Evolutionary conservation across 2,113 vertebrate genomes (phyloP).

Genomic region (Nematolebias whitei): DNA sequence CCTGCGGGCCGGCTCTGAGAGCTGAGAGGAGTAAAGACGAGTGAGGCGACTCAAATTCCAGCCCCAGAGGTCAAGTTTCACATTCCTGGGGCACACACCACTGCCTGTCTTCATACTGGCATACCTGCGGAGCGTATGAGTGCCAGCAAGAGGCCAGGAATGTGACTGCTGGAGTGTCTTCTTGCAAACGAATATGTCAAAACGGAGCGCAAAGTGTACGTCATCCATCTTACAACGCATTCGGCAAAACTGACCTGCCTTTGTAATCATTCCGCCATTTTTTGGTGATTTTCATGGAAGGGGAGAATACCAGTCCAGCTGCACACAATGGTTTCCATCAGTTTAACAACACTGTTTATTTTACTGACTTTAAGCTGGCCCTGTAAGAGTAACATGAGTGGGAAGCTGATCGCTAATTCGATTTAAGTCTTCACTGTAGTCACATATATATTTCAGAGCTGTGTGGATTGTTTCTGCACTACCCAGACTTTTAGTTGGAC

Average conservation of each 20-base stretch:
- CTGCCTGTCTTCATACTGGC: slow-evolving; percentile 75
- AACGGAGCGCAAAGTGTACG: slow-evolving; percentile 44
- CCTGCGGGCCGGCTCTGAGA: slow-evolving; percentile 39
- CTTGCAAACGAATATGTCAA: slow-evolving; percentile 45
- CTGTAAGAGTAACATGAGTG: slow-evolving; percentile 38
- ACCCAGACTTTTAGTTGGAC: slow-evolving; percentile 1
- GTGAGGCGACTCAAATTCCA: slow-evolving; percentile 74
- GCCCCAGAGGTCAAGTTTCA: slow-evolving; percentile 77
- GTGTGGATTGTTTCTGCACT: background rate
- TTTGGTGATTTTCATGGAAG: slow-evolving; percentile 56
- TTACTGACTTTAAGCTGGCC: slow-evolving; percentile 56
- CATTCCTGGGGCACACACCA: slow-evolving; percentile 80
- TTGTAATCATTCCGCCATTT: slow-evolving; percentile 60
- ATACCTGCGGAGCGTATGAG: slow-evolving; percentile 76
- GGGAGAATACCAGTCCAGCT: slow-evolving; percentile 43
- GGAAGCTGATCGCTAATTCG: slow-evolving; percentile 44
- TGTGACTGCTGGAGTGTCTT: slow-evolving; percentile 32
- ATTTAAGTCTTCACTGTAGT: slow-evolving; percentile 37
- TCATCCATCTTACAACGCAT: slow-evolving; percentile 24
- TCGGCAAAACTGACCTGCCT: slow-evolving; percentile 38
- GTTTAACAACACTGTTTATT: slow-evolving; percentile 73
- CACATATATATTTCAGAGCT: background rate
- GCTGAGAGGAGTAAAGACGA: slow-evolving; percentile 70
- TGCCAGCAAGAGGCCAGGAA: slow-evolving; percentile 60
- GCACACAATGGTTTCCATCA: slow-evolving; percentile 72